Evolutionary conservation across 2,113 vertebrate genomes (phyloP), one percentile per base, ranked within the genome.

Genomic region (Leiothrix lutea): DNA sequence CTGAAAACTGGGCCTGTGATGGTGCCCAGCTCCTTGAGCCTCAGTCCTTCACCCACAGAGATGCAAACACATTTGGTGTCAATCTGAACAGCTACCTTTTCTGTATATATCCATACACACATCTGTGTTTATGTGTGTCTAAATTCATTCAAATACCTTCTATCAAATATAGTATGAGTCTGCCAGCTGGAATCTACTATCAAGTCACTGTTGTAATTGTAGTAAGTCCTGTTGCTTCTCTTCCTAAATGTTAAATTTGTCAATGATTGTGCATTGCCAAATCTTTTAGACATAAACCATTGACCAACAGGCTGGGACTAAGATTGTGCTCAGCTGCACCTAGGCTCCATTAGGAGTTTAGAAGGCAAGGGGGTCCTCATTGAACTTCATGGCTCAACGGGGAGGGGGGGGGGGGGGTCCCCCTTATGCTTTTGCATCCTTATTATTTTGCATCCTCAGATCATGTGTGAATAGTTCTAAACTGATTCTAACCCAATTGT

Each of bases 81-180:
- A 35, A 4, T 47, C 21, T n/a, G 35, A 61, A 19, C 16, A 53
- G 15, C 20, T 21, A 25, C 6, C 13, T 40, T 60, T 47, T 13
- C 14, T 0, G 0, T 50, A 9, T 29, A 8, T 38, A 17, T 17
- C 7, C 16, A 18, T 24, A 33, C 4, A 22, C 15, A 38, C 4
- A 4, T 29, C 15, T 45, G 12, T 15, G 9, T 26, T 48, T 44
- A 12, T 62, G 23, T 12, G 10, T 21, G 53, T 53, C n/a, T 53
- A 45, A 81, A 53, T 35, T 67, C 2, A 53, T 38, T 35, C 21
- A 45, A 53, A 45, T 38, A 53, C 5, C 3, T 4, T 61, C 16
- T 47, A 12, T n/a, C 6, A 22, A 29, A 17, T 22, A 22, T 0
- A 31, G 28, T 14, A 8, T 35, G 45, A 31, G 29, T 40, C 7